Conservation (phyloP, 1,140 invertebrate genomes). For the Sinella curviseta region DNA sequence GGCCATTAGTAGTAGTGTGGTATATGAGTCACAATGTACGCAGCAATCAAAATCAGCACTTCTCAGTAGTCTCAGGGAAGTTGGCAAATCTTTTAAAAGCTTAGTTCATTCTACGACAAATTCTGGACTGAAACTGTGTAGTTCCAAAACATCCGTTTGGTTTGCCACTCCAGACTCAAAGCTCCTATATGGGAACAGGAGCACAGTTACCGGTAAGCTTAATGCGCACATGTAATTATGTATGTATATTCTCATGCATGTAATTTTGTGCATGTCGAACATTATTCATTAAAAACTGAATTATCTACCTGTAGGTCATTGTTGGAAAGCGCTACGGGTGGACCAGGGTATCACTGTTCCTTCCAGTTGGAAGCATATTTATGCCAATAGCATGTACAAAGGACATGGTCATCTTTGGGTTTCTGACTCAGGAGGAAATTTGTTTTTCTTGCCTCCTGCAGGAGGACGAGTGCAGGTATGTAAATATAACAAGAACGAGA, state of each 20-base stretch:
- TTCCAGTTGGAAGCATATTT: constrained; percentile 55
- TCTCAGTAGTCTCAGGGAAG: background rate
- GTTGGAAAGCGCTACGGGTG: constrained; percentile 53
- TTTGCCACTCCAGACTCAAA: constrained; percentile 49
- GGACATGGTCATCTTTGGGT: constrained; percentile 57
- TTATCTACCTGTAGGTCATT: constrained; percentile 55
- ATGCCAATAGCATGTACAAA: constrained; percentile 54
- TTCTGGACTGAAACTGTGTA: constrained; percentile 11
- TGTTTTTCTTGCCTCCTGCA: constrained; percentile 54
- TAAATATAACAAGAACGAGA: background rate
- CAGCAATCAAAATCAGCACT: background rate
- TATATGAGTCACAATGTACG: background rate
- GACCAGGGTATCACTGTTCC: constrained; percentile 24
- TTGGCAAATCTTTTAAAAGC: constrained; percentile 2
- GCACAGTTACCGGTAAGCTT: constrained; percentile 45
- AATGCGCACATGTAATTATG: background rate
- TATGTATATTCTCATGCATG: background rate
- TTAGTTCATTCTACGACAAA: background rate
- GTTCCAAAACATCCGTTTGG: constrained; percentile 43
- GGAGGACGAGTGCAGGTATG: constrained; percentile 44
- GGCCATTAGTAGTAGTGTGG: constrained; percentile 54
- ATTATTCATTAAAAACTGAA: constrained; percentile 45
- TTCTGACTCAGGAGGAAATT: constrained; percentile 54
- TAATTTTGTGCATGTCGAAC: too few species aligned
- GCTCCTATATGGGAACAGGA: constrained; percentile 50